Evolutionary conservation across 2,797 vertebrate genomes (phyloP), one percentile per base, ranked within the genome.

Genomic region (Micrastur ruficollis): DNA sequence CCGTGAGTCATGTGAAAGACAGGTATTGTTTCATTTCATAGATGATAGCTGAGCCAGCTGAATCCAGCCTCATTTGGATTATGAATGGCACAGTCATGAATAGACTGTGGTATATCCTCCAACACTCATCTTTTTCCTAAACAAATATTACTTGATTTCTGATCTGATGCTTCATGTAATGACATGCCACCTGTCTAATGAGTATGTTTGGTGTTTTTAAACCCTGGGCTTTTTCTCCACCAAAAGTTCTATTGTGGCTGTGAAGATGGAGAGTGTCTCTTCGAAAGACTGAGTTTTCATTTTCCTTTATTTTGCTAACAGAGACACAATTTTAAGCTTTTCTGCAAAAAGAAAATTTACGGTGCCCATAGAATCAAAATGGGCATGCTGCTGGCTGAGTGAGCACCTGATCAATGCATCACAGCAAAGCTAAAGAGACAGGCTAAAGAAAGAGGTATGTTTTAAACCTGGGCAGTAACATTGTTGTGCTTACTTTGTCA

Each of bases 301-400:
- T 85, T 81, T 72, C 46, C 44, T 94, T 95, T 88, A 78, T 92
- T 92, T 91, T 94, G 81, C 87, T 91, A 93, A 89, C 59, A 49
- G 66, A 82, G 46, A 72, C 49, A 78, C 31, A 72, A 71, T 62
- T 92, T 75, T 84, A 90, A 96, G 85, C 61, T 91, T 85, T 81
- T 90, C 78, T 82, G 65, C 67, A 91, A 53, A 83, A 94, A 95
- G 27, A 72, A 73, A 93, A 93, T 55, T 66, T 88, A 84, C 11
- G 1, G 67, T 46, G 67, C 10, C 15, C 49, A 80, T 40, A 86
- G 88, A 86, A 73, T 42, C 17, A 52, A 81, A 84, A 87, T 0
- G 10, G 93, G 66, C 6, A 8, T 44, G 68, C 61, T 86, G 82
- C 92, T 94, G 83, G 86, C 53, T 49, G 44, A 81, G 65, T 34